These are phyloP conservation scores for Chiloscyllium plagiosum DNA, from an alignment of 2,113 vertebrate genomes.

Conservation along the genomic window DNA sequence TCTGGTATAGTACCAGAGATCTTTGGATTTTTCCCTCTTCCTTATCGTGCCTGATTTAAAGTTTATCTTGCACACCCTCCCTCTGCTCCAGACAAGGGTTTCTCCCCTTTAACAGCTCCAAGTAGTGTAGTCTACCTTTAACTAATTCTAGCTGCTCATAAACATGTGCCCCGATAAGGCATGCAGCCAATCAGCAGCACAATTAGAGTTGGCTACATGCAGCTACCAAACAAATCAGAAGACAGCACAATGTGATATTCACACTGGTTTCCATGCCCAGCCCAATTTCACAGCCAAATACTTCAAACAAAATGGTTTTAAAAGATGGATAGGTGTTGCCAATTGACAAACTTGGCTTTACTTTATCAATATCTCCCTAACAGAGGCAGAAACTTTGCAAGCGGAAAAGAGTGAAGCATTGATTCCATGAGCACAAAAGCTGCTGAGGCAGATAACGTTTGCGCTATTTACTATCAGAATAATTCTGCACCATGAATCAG, in stretches of 20 bases:
- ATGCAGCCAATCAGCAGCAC: neutral
- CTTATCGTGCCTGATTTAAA: neutral
- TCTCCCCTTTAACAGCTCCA: neutral
- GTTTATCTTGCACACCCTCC: neutral
- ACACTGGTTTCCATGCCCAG: neutral
- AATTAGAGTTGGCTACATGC: neutral
- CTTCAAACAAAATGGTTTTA: neutral
- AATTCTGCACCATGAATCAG: neutral
- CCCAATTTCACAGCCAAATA: neutral
- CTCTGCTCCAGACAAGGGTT: neutral
- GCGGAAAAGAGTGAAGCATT: neutral
- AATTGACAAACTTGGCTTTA: neutral
- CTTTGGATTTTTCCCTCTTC: neutral
- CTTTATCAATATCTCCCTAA: neutral
- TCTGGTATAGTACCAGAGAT: neutral
- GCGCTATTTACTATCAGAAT: neutral
- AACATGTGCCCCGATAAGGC: neutral
- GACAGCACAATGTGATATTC: neutral
- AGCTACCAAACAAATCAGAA: neutral
- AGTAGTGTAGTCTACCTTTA: neutral
- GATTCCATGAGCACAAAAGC: neutral
- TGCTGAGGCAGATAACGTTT: neutral
- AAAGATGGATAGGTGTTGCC: neutral
- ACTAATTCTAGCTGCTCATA: neutral
- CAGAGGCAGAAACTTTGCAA: neutral